phyloP scores from a whole-genome alignment of 2,797 vertebrate species.

The Mormyrops attenuatus region DNA sequence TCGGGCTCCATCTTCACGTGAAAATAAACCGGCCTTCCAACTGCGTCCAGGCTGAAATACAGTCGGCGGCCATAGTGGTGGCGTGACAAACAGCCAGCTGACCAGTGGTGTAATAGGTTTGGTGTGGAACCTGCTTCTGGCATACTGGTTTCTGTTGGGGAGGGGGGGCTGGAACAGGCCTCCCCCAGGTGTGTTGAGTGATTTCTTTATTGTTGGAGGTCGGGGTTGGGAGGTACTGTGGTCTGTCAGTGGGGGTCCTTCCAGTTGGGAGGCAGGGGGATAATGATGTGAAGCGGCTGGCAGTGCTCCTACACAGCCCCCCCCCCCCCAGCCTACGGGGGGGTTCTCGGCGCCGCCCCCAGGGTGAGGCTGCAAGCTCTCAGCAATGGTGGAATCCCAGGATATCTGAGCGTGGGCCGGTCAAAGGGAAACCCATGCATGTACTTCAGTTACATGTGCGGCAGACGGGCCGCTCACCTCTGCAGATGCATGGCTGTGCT shows the following conservation, averaged over 20 bases:
- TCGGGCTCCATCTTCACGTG: not conserved
- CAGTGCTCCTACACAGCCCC: slow-evolving; percentile 41
- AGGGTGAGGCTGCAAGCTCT: slow-evolving; percentile 45
- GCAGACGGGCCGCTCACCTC: slow-evolving; percentile 71
- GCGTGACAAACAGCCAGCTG: not conserved
- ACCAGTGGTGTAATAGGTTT: not conserved
- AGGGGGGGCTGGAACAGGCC: not conserved
- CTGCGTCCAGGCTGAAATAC: not conserved
- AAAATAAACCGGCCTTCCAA: not conserved
- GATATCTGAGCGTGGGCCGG: slow-evolving; percentile 70
- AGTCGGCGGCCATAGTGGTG: not conserved
- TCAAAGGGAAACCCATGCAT: slow-evolving; percentile 78
- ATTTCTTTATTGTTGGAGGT: not conserved
- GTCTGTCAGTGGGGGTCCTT: not conserved
- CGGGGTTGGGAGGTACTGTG: not conserved
- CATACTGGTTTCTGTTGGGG: not conserved
- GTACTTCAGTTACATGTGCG: slow-evolving; percentile 75
- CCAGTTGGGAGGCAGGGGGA: slow-evolving; percentile 50
- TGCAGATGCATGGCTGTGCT: slow-evolving; percentile 50
- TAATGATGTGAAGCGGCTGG: slow-evolving; percentile 44
- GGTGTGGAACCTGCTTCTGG: not conserved
- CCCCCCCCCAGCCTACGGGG: slow-evolving; percentile 66
- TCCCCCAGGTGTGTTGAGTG: not conserved
- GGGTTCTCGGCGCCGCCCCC: slow-evolving; percentile 71
- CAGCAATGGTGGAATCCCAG: slow-evolving; percentile 72